These are phyloP conservation scores for Hemibagrus wyckioides DNA, from an alignment of 2,113 vertebrate species.

Conservation along the genomic window DNA sequence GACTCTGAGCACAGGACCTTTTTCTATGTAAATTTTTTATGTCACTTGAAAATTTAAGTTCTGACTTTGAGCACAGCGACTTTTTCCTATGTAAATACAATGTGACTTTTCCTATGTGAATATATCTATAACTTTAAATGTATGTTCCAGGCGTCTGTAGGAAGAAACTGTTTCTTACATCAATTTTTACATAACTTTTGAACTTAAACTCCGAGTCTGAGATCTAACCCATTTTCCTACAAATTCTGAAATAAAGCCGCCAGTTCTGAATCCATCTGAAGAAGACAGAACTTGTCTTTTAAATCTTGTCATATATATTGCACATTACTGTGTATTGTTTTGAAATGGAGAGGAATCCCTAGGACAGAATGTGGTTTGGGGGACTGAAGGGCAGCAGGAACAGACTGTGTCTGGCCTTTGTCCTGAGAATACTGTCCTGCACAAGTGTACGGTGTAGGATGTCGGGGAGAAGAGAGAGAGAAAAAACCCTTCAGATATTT, in stretches of 20 bases:
- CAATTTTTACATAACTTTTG: background rate
- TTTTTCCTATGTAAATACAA: too few relatives aligned
- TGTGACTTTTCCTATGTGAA: background rate
- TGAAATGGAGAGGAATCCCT: background rate
- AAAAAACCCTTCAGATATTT: slow-evolving; percentile 58
- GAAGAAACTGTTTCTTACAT: background rate
- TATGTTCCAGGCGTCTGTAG: too few relatives aligned
- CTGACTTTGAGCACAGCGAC: background rate
- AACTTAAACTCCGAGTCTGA: background rate
- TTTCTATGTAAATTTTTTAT: background rate
- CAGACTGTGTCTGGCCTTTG: slow-evolving; percentile 42
- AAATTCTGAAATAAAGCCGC: background rate
- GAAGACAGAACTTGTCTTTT: background rate
- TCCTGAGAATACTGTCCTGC: slow-evolving; percentile 50
- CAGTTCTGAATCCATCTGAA: background rate
- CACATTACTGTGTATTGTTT: background rate
- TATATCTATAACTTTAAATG: background rate
- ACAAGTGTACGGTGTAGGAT: slow-evolving; percentile 40
- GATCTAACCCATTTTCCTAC: background rate
- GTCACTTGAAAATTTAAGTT: background rate
- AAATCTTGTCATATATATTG: background rate
- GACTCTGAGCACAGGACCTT: too few relatives aligned
- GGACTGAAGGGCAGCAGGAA: background rate
- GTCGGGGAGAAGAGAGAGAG: slow-evolving; percentile 34
- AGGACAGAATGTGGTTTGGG: background rate